These are phyloP conservation scores for Nipponia nippon DNA, from an alignment of 2,113 vertebrate species.

Conservation along the genomic window DNA sequence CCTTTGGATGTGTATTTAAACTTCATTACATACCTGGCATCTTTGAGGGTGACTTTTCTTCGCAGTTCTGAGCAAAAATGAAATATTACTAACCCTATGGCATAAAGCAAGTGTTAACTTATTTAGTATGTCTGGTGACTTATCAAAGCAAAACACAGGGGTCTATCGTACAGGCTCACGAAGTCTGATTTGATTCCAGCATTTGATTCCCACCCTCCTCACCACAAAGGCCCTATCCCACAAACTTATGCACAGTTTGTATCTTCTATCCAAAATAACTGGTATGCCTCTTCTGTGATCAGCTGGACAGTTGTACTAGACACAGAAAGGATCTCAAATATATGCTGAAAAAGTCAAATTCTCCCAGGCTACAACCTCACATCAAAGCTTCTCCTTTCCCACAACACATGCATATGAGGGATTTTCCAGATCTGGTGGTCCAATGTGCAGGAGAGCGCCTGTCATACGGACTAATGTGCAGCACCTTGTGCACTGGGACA, in stretches of 20 bases:
- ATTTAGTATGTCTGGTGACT: background rate
- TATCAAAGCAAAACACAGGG: background rate
- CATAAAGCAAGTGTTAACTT: background rate
- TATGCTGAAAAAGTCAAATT: background rate
- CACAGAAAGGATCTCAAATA: background rate
- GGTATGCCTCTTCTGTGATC: background rate
- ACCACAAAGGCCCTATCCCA: background rate
- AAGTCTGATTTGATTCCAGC: background rate
- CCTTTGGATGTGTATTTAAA: background rate
- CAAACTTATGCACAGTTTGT: background rate
- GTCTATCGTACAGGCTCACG: fast-evolving
- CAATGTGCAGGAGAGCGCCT: background rate
- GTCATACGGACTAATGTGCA: background rate
- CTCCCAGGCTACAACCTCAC: background rate
- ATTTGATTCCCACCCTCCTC: background rate
- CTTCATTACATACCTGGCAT: background rate
- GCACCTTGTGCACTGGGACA: background rate
- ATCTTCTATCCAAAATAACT: background rate
- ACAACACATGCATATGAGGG: fast-evolving
- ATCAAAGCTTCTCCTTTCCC: background rate
- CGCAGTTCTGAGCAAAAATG: background rate
- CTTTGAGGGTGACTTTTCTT: background rate
- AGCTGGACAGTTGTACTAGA: background rate
- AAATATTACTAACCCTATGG: background rate
- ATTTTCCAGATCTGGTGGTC: background rate